Conservation (phyloP, 2,797 vertebrate genomes). For the Xyrichtys novacula region DNA sequence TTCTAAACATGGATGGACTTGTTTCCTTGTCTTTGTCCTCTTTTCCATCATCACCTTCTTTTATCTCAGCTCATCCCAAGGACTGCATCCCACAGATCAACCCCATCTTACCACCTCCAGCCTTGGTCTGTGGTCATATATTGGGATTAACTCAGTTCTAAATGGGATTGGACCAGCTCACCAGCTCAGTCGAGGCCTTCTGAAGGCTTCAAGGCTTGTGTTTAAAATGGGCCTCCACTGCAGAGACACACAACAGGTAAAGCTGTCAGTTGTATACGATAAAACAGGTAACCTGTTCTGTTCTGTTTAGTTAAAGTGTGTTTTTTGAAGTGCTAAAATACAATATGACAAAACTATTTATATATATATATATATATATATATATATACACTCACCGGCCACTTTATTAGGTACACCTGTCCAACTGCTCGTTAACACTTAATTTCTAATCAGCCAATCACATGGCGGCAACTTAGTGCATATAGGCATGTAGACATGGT, state of each 20-base stretch:
- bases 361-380: too few relatives aligned
- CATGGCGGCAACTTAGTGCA: too few relatives aligned
- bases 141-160: constrained; percentile 53
- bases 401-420: too few relatives aligned
- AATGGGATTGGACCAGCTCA: constrained; percentile 47
- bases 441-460: too few relatives aligned
- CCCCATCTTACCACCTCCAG: constrained; percentile 12
- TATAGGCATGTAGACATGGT: too few relatives aligned
- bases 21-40: not conserved
- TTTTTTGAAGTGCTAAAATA: too few relatives aligned
- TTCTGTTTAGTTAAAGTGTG: too few relatives aligned
- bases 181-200: constrained; percentile 41
- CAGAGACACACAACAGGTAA: constrained; percentile 36
- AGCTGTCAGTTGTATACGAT: too few relatives aligned
- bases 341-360: too few relatives aligned
- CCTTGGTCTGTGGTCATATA: constrained; percentile 27
- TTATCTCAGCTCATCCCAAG: constrained; percentile 5
- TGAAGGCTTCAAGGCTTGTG: constrained; percentile 91
- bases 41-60: constrained; percentile 6
- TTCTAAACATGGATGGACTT: constrained; percentile 27
- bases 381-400: too few relatives aligned
- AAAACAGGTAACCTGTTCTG: too few relatives aligned
- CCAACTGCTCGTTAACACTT: too few relatives aligned
- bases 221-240: constrained; percentile 99
- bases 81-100: not conserved